A percentile compares a stretch with the other conserved stretches of the same genome.
Evolutionary conservation across 2,113 vertebrate species (phyloP).

Genomic region (Elanoides forficatus): DNA sequence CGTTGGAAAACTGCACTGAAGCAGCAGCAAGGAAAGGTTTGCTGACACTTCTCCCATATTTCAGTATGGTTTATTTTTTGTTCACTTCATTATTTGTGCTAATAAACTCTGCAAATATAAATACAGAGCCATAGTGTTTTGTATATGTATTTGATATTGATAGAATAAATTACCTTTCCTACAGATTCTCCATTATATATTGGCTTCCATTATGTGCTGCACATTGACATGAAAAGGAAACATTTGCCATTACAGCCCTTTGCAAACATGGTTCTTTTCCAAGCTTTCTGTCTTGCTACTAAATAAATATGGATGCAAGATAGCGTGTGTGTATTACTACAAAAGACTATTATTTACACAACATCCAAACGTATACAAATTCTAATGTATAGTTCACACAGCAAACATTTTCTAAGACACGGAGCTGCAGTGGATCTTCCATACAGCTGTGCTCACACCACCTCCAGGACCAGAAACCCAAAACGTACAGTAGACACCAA

Average conservation of each 20-base stretch:
- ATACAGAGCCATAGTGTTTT: background rate
- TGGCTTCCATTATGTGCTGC: background rate
- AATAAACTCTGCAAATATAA: background rate
- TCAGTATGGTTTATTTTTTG: background rate
- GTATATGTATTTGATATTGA: background rate
- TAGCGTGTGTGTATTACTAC: background rate
- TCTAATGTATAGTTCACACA: background rate
- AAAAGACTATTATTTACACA: background rate
- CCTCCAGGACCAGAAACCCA: background rate
- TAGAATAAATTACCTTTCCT: background rate
- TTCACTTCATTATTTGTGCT: background rate
- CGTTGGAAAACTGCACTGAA: background rate
- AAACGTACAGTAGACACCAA: background rate
- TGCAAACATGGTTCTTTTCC: constrained; percentile 11
- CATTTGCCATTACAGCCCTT: background rate
- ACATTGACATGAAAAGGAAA: background rate
- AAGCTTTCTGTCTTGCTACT: background rate
- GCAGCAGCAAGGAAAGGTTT: background rate
- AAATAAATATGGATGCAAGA: constrained; percentile 24
- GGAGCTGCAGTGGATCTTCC: background rate
- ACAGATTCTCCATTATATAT: background rate
- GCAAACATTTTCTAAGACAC: background rate
- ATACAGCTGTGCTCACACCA: background rate
- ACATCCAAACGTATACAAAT: background rate
- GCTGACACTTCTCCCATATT: background rate